Percentiles rank a stretch among this genome's conserved stretches.
Evolutionary conservation across 2,888 invertebrate genomes (phyloP).

Genomic region (Orchesellides sinensis): DNA sequence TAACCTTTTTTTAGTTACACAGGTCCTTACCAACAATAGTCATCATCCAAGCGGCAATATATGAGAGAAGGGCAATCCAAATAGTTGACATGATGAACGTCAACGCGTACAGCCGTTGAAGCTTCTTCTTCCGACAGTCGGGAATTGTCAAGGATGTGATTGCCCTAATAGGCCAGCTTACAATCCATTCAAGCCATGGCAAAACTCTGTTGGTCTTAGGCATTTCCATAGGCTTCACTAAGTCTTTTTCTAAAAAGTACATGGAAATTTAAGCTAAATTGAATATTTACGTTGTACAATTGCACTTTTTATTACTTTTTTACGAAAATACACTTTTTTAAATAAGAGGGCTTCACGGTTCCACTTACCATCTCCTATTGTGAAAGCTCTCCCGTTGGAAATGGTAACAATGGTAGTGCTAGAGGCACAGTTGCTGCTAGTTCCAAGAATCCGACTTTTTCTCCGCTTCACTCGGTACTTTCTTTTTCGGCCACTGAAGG

Average conservation of each 20-base stretch:
- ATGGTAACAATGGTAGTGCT: constrained; percentile 50
- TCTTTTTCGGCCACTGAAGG: constrained; percentile 5
- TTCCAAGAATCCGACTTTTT: constrained; percentile 20
- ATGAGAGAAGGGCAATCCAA: constrained; percentile 91
- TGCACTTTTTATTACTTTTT: background rate
- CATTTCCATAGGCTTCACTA: background rate
- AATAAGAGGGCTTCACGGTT: no score
- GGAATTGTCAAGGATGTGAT: constrained; percentile 86
- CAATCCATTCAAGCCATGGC: constrained; percentile 80
- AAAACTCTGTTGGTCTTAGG: constrained; percentile 44
- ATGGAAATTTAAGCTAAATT: no score
- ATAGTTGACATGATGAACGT: constrained; percentile 91
- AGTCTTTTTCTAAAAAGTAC: background rate
- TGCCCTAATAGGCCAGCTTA: constrained; percentile 87
- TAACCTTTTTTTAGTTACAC: no score
- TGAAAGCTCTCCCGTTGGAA: constrained; percentile 12
- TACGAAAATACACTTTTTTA: no score
- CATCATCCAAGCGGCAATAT: constrained; percentile 95
- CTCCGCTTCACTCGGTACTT: constrained; percentile 27
- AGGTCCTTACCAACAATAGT: constrained; percentile 90
- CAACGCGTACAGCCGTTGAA: constrained; percentile 79
- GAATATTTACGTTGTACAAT: no score
- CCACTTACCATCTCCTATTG: constrained; percentile 16
- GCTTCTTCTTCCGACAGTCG: constrained; percentile 81
- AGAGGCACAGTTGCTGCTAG: constrained; percentile 3